These are phyloP conservation scores for Cheilosia pagana DNA, from an alignment of 2,888 invertebrate species.

Conservation along the genomic window DNA sequence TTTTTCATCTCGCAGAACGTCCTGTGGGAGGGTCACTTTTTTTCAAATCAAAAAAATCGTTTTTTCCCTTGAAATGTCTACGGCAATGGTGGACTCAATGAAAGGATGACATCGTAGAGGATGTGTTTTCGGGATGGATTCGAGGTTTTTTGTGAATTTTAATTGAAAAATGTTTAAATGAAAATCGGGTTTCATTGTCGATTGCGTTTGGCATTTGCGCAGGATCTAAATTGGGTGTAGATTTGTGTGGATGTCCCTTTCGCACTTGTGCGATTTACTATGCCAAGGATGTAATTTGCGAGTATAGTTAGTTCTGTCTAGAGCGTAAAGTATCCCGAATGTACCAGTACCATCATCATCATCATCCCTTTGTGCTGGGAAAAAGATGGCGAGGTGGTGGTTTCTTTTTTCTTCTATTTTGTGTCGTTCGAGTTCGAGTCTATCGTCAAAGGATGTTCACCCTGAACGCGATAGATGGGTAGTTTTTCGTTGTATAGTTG, in stretches of 20 bases:
- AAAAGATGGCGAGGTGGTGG: constrained; percentile 59
- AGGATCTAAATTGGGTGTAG: constrained; percentile 48
- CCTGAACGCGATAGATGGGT: constrained; percentile 53
- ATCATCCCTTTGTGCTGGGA: constrained; percentile 56
- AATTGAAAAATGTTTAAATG: constrained; percentile 39
- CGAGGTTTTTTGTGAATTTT: constrained; percentile 37
- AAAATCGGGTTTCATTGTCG: constrained; percentile 55
- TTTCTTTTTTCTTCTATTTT: constrained; percentile 22
- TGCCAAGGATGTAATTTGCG: constrained; percentile 64
- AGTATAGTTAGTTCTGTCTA: constrained; percentile 66
- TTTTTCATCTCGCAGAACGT: constrained; percentile 29
- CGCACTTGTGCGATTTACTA: constrained; percentile 61
- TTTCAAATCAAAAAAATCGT: constrained; percentile 4
- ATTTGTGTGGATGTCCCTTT: constrained; percentile 58
- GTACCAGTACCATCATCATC: constrained; percentile 7
- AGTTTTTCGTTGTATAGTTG: constrained; percentile 14
- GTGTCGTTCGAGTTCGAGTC: constrained; percentile 15
- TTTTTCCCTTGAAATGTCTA: neutral
- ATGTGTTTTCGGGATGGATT: constrained; percentile 22
- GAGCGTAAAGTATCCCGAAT: constrained; percentile 33
- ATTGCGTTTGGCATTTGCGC: constrained; percentile 59
- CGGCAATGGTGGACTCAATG: neutral
- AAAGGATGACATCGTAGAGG: neutral
- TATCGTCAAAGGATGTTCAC: constrained; percentile 66
- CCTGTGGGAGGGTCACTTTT: constrained; percentile 73